phyloP scores from a whole-genome alignment of 2,888 invertebrate species.

The Leucania comma region DNA sequence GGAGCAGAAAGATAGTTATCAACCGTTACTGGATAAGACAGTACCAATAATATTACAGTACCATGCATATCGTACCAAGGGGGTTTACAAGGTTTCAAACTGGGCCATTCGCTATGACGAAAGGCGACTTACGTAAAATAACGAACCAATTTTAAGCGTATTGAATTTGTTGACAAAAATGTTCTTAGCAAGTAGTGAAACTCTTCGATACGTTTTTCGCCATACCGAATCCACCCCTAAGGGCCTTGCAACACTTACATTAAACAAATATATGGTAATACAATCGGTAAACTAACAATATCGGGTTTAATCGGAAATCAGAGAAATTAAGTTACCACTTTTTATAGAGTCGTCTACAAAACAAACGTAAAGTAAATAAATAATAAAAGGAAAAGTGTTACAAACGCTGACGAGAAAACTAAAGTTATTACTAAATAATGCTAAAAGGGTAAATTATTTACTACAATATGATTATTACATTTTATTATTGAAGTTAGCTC shows the following conservation, averaged over 20 bases:
- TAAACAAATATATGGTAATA: conserved; percentile 79
- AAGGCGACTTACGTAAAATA: conserved; percentile 8
- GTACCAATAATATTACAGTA: conserved; percentile 48
- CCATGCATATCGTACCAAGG: conserved; percentile 57
- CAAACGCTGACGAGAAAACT: conserved; percentile 36
- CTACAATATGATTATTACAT: conserved; percentile 7
- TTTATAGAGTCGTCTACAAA: conserved; percentile 78
- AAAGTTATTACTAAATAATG: conserved; percentile 21
- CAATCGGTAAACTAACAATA: conserved; percentile 57
- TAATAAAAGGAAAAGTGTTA: conserved; percentile 47
- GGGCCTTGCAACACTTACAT: conserved; percentile 81
- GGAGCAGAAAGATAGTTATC: conserved; percentile 38
- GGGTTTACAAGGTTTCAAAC: conserved; percentile 41
- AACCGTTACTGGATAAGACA: conserved; percentile 53
- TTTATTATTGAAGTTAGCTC: not conserved
- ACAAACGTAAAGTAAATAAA: conserved; percentile 56
- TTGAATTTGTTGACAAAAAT: conserved; percentile 2
- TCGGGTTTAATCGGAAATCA: conserved; percentile 72
- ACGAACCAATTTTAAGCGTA: not conserved
- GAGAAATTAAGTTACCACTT: conserved; percentile 90
- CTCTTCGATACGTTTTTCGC: conserved; percentile 17
- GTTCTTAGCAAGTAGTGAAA: not conserved
- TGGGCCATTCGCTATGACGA: conserved; percentile 31
- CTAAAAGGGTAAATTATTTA: conserved; percentile 9
- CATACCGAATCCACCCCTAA: conserved; percentile 31